A percentile compares a stretch with the other conserved stretches of the same genome.
Conservation (phyloP, 1,140 invertebrate species). For the Triops longicaudatus region DNA sequence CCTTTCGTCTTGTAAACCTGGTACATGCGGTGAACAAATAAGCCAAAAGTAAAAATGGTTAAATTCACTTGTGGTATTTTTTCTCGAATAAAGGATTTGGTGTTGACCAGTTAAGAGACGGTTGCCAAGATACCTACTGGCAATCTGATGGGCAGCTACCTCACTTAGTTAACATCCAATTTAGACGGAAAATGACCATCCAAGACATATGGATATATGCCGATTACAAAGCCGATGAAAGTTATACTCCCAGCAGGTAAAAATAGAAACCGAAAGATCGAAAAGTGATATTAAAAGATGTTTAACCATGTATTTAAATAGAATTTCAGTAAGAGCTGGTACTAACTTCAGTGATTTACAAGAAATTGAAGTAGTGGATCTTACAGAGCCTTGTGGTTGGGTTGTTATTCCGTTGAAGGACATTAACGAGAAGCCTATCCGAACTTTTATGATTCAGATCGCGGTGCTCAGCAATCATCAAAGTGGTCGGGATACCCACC, state of each 20-base stretch:
- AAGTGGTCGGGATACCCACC: slow-evolving; percentile 95
- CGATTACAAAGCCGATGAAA: slow-evolving; percentile 97
- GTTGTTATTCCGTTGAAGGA: slow-evolving; percentile 86
- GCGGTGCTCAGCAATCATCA: slow-evolving; percentile 97
- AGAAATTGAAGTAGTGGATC: slow-evolving; percentile 88
- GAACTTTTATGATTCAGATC: slow-evolving; percentile 94
- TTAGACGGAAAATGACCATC: slow-evolving; percentile 89
- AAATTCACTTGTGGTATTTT: slow-evolving; percentile 17
- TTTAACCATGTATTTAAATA: slow-evolving; percentile 36
- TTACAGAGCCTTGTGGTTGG: slow-evolving; percentile 93
- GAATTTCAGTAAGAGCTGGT: slow-evolving; percentile 88
- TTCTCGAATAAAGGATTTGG: slow-evolving; percentile 68
- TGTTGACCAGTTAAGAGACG: slow-evolving; percentile 90
- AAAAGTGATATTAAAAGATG: neutral
- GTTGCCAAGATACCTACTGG: slow-evolving; percentile 96
- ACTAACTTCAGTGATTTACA: slow-evolving; percentile 97
- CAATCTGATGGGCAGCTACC: slow-evolving; percentile 97
- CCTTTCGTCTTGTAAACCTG: slow-evolving; percentile 94
- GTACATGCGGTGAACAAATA: slow-evolving; percentile 45
- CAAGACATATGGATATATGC: slow-evolving; percentile 93
- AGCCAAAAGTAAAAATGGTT: too few species aligned
- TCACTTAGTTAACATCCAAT: slow-evolving; percentile 96
- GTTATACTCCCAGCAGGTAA: slow-evolving; percentile 88
- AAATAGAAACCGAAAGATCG: neutral
- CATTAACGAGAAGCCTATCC: slow-evolving; percentile 67